phyloP scores from a whole-genome alignment of 2,113 vertebrate species.

The Brachyhypopomus gauderio region DNA sequence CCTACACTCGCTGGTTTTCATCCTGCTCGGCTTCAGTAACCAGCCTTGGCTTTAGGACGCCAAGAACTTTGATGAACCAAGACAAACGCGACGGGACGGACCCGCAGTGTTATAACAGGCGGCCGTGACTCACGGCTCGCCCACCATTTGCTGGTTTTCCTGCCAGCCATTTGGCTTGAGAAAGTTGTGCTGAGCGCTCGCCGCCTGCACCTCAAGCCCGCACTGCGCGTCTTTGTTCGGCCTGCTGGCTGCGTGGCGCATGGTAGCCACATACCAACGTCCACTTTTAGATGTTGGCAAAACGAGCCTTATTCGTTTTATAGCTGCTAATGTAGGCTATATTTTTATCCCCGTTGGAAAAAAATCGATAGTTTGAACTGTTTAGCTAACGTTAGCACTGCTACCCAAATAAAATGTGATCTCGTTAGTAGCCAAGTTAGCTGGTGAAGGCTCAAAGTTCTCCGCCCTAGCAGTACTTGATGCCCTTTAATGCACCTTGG shows the following conservation, averaged over 20 bases:
- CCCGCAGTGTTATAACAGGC: not conserved
- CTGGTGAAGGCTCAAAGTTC: not conserved
- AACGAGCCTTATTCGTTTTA: too few relatives aligned
- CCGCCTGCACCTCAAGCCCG: conserved; percentile 1
- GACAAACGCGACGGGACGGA: not conserved
- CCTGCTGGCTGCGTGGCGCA: not conserved
- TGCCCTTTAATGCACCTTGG: not conserved
- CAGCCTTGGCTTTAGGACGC: not conserved
- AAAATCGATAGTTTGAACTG: not conserved
- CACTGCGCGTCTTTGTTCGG: conserved; percentile 35
- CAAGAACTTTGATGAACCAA: not conserved
- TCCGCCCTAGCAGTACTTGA: not conserved
- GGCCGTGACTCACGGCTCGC: conserved; percentile 11
- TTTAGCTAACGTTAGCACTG: conserved; percentile 9
- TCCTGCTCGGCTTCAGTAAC: not conserved
- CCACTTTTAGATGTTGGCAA: not conserved
- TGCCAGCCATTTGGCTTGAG: conserved; percentile 45
- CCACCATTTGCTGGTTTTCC: conserved; percentile 50
- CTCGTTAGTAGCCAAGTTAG: not conserved
- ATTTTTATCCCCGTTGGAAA: not conserved
- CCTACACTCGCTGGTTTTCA: not conserved
- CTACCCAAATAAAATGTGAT: conserved; percentile 9
- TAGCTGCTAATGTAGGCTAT: too few relatives aligned
- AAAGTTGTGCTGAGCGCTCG: conserved; percentile 16
- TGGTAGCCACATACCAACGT: not conserved